phyloP scores from a whole-genome alignment of 2,888 invertebrate species.

The Eumacrocentrus americanus region DNA sequence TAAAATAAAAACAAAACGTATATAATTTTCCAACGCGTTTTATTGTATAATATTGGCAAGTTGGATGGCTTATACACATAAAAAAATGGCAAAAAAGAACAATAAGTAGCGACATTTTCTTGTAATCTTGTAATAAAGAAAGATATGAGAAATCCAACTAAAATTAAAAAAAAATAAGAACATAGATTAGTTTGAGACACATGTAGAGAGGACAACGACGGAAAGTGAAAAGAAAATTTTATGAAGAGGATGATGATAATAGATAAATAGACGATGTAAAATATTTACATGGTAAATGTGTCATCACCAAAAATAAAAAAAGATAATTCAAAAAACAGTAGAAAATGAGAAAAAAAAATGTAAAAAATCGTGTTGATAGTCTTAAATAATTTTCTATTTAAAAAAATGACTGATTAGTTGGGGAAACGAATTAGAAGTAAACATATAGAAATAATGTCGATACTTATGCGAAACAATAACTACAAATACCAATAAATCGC shows the following conservation, averaged over 20 bases:
- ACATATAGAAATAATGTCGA: slow-evolving; percentile 13
- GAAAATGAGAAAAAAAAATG: neutral
- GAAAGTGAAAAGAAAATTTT: slow-evolving; percentile 23
- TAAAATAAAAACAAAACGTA: slow-evolving; percentile 39
- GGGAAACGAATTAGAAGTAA: slow-evolving; percentile 16
- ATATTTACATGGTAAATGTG: slow-evolving; percentile 40
- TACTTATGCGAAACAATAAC: slow-evolving; percentile 25
- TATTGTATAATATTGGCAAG: slow-evolving; percentile 60
- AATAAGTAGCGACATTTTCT: slow-evolving; percentile 20
- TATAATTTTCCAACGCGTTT: slow-evolving; percentile 54
- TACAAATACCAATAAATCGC: slow-evolving; percentile 43
- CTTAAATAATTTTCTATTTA: slow-evolving; percentile 18
- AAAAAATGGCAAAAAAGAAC: slow-evolving; percentile 48
- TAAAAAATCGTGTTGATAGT: neutral
- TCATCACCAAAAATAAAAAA: slow-evolving; percentile 29
- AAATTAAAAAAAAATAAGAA: slow-evolving; percentile 42
- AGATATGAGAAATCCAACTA: slow-evolving; percentile 39
- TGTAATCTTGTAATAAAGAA: neutral
- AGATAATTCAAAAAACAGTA: neutral
- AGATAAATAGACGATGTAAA: slow-evolving; percentile 34
- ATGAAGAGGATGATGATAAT: slow-evolving; percentile 8
- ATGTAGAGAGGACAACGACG: slow-evolving; percentile 42
- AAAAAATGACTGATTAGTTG: slow-evolving; percentile 21
- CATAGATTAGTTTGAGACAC: slow-evolving; percentile 40
- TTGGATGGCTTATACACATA: slow-evolving; percentile 57